Evolutionary conservation across 1,140 invertebrate genomes (phyloP), one percentile per base, ranked within the genome.

Genomic region (Leptinotarsa defecta): DNA sequence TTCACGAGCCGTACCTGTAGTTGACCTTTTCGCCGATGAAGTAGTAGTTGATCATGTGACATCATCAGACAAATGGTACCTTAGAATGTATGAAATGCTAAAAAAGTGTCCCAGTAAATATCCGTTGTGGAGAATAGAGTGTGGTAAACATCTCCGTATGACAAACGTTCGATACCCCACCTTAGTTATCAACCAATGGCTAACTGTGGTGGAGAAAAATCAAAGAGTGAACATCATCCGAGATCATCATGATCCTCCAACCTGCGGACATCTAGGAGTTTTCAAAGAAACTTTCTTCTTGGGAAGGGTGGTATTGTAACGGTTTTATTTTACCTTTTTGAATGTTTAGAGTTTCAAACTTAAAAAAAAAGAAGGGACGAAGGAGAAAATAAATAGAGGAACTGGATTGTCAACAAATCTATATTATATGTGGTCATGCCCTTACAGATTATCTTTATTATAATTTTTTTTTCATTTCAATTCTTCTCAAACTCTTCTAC

Each of bases 211-310:
- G 19, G 67, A 71, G 11, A 70, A 65, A 19, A 48, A 67, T 19
- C 13, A 48, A 19, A 48, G 68, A 27, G 13, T 1, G 3, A n/a
- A 62, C 8, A 52, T 77, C 11, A 64, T 77, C 62, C 3, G 5
- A 22, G 13, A 19, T 15, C 34, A 24, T 27, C 76, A 77, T 48
- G 22, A 70, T 49, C 24, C 24, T 15, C 17, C 24, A 22, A 77
- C 68, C 8, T 22, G 64, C 20, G 76, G 78, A 4, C 79, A 81
- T 27, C 22, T 68, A 4, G 80, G 81, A 1, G 74, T 82, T 13
- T 74, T 68, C 17, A 6, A n/a, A n/a, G 27, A 43, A 68, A 68
- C 65, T 24, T 68, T 68, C 34, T 68, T 43, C 34, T 43, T 19
- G 24, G 65, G 15, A 68, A 27, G 65, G 65, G 65, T 34, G 27